Evolutionary conservation across 2,113 vertebrate species (phyloP), one percentile per base, ranked within the genome.

Genomic region (Galemys pyrenaicus): DNA sequence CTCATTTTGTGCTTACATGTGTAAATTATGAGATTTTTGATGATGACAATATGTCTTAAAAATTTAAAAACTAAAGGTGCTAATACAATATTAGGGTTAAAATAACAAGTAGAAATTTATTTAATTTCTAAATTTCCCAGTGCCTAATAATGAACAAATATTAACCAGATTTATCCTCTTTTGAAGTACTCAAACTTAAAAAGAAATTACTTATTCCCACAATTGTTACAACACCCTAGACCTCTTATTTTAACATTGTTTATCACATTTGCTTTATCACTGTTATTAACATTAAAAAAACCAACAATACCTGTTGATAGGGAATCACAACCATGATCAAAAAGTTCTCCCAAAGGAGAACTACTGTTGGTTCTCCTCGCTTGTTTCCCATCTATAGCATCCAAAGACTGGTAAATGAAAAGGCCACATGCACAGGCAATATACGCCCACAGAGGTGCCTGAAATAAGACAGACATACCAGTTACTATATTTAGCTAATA

Each of bases 301-400:
- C 58, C 54, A 77, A 32, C 26, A 91, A 94, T 98, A 99, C 99
- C 99, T 94, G 99, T 99, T 95, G 99, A 99, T 71, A 99, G 98
- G 0, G 99, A 99, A 97, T 99, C 99, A 96, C 99, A 99, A 96
- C 99, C 99, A 93, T 99, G 99, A 98, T 99, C 99, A 97, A 99
- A 99, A 82, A 99, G 99, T 96, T 99, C 99, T 88, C 99, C 99
- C 97, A 99, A 97, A 0, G 99, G 99, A 96, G 99, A 99, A 95
- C 99, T 99, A 98, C 99, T 99, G 28, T 99, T 99, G 86, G 99
- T 99, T 97, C 99, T 99, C 95, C 99, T 98, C 49, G 99, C 99
- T 98, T 99, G 99, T 95, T 99, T 99, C 49, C 99, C 99, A 86
- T 99, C 99, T 54, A 99, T 99, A 85, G 99, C 99, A 64, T 99